A percentile compares a stretch with the other conserved stretches of the same genome.
Conservation (phyloP, 2,888 invertebrate genomes). For the Empis livida region DNA sequence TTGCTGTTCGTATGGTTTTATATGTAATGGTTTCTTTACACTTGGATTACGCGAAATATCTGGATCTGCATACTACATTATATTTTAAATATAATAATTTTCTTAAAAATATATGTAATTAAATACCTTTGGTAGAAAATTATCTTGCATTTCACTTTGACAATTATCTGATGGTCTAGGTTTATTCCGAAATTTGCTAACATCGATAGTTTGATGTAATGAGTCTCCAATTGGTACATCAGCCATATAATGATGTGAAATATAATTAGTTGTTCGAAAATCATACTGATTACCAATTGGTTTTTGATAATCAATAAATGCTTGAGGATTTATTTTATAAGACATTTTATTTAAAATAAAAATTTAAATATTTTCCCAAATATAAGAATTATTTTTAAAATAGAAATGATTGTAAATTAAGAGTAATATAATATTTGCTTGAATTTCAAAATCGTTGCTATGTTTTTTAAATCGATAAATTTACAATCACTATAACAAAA, state of each 20-base stretch:
- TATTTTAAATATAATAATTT: too few species aligned
- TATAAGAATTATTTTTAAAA: too few species aligned
- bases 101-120: too few species aligned
- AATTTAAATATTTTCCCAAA: too few species aligned
- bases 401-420: too few species aligned
- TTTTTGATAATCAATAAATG: conserved; percentile 23
- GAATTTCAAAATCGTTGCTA: too few species aligned
- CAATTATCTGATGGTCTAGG: conserved; percentile 6
- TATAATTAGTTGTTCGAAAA: conserved; percentile 27
- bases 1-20: conserved; percentile 25
- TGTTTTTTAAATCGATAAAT: too few species aligned
- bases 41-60: conserved; percentile 20
- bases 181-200: background rate
- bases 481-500: too few species aligned
- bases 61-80: conserved; percentile 20
- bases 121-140: conserved; percentile 23
- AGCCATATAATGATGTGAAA: conserved; percentile 21
- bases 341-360: too few species aligned
- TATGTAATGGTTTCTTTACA: conserved; percentile 13
- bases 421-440: too few species aligned
- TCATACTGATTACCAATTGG: conserved; percentile 21
- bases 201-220: too few species aligned
- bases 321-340: conserved; percentile 2
- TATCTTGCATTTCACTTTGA: conserved; percentile 17
- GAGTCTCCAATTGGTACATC: conserved; percentile 9